Conservation (phyloP, 2,113 vertebrate species). For the Cryptoleucopteryx plumbea region DNA sequence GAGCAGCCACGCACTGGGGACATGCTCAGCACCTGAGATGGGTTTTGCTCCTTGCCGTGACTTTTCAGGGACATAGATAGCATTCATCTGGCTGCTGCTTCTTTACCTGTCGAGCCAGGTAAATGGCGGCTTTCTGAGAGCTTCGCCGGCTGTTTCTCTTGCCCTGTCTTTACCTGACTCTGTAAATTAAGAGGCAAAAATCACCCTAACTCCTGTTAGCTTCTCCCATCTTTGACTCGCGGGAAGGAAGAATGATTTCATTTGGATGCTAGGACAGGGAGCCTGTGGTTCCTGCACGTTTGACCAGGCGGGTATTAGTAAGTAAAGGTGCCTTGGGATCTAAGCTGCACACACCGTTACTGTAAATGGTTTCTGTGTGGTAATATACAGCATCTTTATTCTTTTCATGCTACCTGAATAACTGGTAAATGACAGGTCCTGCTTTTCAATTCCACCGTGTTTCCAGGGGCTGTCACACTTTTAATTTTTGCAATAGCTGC, state of each 20-base stretch:
- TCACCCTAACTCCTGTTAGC: not conserved
- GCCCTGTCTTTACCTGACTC: not conserved
- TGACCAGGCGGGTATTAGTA: not conserved
- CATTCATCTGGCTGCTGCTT: not conserved
- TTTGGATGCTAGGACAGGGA: not conserved
- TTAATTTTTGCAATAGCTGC: constrained; percentile 40
- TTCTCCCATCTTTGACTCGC: not conserved
- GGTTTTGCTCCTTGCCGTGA: not conserved
- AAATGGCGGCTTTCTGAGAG: not conserved
- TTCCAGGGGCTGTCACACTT: constrained; percentile 33
- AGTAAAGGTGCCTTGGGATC: not conserved
- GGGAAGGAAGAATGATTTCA: not conserved
- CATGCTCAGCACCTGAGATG: not conserved
- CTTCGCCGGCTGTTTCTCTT: not conserved
- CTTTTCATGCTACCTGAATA: not conserved
- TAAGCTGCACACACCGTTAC: not conserved
- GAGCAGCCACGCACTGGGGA: not conserved
- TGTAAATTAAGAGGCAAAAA: constrained; percentile 25
- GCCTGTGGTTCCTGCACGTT: not conserved
- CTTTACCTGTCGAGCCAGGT: not conserved
- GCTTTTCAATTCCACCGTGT: not conserved
- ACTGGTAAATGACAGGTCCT: not conserved
- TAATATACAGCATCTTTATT: not conserved
- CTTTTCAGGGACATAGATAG: not conserved
- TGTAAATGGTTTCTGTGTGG: not conserved